A percentile compares a stretch with the other conserved stretches of the same genome.
Conservation (phyloP, 2,888 invertebrate species). For the Subacronicta megacephala region DNA sequence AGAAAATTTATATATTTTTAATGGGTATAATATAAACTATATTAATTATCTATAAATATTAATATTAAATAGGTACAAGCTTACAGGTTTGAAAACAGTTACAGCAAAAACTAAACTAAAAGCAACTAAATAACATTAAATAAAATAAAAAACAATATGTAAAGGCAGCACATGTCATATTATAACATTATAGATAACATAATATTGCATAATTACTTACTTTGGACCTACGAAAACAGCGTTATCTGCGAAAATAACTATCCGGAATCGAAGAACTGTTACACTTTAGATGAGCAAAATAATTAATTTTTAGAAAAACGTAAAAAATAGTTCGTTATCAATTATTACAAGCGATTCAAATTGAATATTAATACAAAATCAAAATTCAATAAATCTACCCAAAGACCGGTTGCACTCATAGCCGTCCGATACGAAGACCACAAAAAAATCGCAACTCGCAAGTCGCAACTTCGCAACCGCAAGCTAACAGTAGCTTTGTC, state of each 20-base stretch:
- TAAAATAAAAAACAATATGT: conserved; percentile 9
- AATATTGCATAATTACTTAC: conserved; percentile 68
- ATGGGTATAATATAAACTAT: no score
- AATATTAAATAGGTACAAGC: no score
- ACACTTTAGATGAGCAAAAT: conserved; percentile 32
- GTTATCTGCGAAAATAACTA: conserved; percentile 52
- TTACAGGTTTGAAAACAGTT: conserved; percentile 2
- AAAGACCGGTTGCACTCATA: conserved; percentile 44
- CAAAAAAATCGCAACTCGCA: no score
- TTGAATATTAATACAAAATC: conserved; percentile 33
- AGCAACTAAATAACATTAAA: neutral
- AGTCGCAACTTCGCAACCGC: no score
- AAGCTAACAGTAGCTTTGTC: no score
- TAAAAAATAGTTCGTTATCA: conserved; percentile 14
- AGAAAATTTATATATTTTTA: no score
- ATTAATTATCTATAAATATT: no score
- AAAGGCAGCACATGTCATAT: conserved; percentile 33
- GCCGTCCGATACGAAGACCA: conserved; percentile 19
- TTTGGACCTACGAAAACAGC: conserved; percentile 58
- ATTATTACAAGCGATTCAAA: conserved; percentile 7
- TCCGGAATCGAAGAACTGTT: conserved; percentile 32
- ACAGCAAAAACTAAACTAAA: neutral
- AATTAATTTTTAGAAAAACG: no score
- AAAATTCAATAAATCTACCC: conserved; percentile 46
- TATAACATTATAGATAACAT: conserved; percentile 43